Conservation (phyloP, 2,888 invertebrate species). For the Alviniconcha strummeri region DNA sequence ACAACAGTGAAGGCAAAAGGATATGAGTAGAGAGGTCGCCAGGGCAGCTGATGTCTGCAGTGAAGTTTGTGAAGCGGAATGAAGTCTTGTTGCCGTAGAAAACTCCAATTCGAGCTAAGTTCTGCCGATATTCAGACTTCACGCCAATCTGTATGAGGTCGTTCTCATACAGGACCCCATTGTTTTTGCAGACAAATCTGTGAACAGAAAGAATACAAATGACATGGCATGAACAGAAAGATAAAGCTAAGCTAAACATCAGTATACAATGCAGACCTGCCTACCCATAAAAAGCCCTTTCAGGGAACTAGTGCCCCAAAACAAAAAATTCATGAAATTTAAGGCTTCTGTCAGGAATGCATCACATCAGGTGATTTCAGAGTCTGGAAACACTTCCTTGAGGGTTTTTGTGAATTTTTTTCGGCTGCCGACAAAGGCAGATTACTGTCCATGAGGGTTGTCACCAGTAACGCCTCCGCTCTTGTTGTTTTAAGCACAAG, state of each 20-base stretch:
- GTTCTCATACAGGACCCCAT: slow-evolving; percentile 98
- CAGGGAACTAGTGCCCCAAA: background rate
- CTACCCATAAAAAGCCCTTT: background rate
- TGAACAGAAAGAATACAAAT: slow-evolving; percentile 22
- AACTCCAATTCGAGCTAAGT: slow-evolving; percentile 94
- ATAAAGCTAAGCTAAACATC: background rate
- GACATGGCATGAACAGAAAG: background rate
- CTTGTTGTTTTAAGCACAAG: too few species aligned
- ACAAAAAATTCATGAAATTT: too few species aligned
- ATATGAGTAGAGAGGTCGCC: slow-evolving; percentile 79
- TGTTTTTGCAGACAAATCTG: slow-evolving; percentile 83
- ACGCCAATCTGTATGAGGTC: slow-evolving; percentile 96
- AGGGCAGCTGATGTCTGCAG: slow-evolving; percentile 83
- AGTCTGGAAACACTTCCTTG: too few species aligned
- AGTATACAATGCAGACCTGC: too few species aligned
- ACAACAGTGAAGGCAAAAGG: slow-evolving; percentile 14
- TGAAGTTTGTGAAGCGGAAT: slow-evolving; percentile 77
- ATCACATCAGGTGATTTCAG: too few species aligned
- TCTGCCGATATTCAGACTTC: slow-evolving; percentile 96
- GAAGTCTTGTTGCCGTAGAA: slow-evolving; percentile 98
- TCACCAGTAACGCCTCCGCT: too few species aligned
- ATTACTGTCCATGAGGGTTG: too few species aligned
- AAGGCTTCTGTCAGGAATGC: too few species aligned
- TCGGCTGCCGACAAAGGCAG: too few species aligned
- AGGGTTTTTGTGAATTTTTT: too few species aligned